These are phyloP conservation scores for Falco cherrug DNA, from an alignment of 2,797 vertebrate species.

Conservation along the genomic window DNA sequence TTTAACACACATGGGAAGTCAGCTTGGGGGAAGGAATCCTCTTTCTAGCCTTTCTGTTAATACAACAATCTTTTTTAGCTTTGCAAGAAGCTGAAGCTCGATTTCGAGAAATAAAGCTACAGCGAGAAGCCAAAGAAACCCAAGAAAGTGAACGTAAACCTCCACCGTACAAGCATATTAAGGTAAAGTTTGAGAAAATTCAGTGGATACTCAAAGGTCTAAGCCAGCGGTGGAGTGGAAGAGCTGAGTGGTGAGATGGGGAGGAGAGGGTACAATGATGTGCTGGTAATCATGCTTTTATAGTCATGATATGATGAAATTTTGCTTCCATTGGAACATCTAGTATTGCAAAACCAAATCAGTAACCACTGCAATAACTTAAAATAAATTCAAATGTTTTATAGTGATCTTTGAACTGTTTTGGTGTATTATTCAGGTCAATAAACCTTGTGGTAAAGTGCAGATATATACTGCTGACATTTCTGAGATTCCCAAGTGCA, in stretches of 20 bases:
- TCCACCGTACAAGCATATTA: conserved; percentile 95
- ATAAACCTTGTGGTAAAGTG: conserved; percentile 91
- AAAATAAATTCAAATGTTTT: neutral
- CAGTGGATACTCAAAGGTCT: neutral
- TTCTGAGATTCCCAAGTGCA: conserved; percentile 97
- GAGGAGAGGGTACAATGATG: neutral
- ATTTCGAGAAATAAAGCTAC: conserved; percentile 90
- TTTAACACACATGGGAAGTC: neutral
- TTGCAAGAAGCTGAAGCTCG: conserved; percentile 91
- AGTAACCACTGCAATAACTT: neutral
- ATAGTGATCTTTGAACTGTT: neutral
- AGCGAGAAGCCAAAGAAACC: conserved; percentile 92
- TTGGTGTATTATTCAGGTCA: conserved; percentile 81
- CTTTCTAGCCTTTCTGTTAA: neutral
- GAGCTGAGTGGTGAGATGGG: neutral
- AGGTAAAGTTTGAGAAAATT: conserved; percentile 75
- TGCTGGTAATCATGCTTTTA: neutral
- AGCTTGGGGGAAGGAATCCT: neutral
- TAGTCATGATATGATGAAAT: neutral
- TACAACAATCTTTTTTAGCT: conserved; percentile 75
- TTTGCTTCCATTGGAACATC: neutral
- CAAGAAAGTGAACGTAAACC: conserved; percentile 94
- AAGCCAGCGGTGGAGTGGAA: neutral
- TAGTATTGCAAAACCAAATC: neutral
- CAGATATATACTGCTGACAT: conserved; percentile 96